Conservation (phyloP, 2,113 vertebrate genomes). For the Phrynosoma blainvillii region DNA sequence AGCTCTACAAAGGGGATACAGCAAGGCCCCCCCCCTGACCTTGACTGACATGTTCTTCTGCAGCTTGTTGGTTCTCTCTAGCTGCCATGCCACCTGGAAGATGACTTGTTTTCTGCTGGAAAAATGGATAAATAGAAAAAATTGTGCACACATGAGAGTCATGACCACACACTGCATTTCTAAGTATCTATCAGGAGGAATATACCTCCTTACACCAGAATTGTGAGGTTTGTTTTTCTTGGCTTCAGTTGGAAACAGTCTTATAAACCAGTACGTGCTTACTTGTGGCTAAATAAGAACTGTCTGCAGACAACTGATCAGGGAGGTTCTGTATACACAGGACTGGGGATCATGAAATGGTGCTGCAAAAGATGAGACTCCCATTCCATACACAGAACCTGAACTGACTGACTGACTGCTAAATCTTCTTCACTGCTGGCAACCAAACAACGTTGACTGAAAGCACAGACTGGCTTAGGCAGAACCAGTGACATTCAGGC, state of each 20-base stretch:
- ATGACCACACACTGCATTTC: not conserved
- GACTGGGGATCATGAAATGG: no score
- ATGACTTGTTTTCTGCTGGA: slow-evolving; percentile 19
- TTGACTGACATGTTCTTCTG: slow-evolving; percentile 37
- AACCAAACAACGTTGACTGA: no score
- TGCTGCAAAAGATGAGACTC: no score
- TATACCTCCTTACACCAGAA: not conserved
- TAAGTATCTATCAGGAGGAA: not conserved
- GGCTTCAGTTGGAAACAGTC: not conserved
- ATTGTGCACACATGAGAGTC: not conserved
- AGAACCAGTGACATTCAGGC: no score
- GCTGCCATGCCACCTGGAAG: not conserved
- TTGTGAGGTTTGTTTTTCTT: not conserved
- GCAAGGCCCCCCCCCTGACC: slow-evolving; percentile 47
- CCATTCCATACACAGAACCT: no score
- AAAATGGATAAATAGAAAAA: slow-evolving; percentile 10
- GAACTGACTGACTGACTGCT: no score
- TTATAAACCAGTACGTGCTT: not conserved
- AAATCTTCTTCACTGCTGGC: no score
- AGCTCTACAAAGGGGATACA: not conserved
- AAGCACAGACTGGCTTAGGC: no score
- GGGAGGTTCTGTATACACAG: no score
- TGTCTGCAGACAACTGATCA: not conserved
- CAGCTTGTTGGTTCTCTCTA: slow-evolving; percentile 30
- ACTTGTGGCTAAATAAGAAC: not conserved